These are phyloP conservation scores for Acanthosoma haemorrhoidale DNA, from an alignment of 2,888 invertebrate species.

Conservation along the genomic window DNA sequence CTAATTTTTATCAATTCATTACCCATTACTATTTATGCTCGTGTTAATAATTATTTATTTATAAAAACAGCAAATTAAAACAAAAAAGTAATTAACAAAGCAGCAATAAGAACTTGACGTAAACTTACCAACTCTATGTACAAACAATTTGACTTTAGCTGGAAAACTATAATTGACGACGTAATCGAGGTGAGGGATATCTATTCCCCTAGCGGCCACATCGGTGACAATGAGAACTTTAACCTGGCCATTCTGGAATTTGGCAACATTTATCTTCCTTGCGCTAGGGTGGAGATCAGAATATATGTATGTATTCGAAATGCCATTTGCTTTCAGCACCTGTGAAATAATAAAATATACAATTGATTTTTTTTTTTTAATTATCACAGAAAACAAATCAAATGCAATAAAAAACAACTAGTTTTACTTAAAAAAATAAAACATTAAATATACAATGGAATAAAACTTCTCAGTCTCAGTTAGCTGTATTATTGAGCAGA, in stretches of 20 bases:
- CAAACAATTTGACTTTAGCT: slow-evolving; percentile 91
- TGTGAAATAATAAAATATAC: slow-evolving; percentile 46
- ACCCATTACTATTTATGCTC: too few relatives aligned
- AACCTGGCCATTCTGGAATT: slow-evolving; percentile 61
- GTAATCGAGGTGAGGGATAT: slow-evolving; percentile 90
- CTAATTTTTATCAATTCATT: too few relatives aligned
- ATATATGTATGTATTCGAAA: slow-evolving; percentile 85
- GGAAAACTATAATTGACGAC: slow-evolving; percentile 98
- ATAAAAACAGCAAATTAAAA: too few relatives aligned
- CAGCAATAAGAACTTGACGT: neutral
- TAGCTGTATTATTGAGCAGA: too few relatives aligned
- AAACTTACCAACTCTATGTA: slow-evolving; percentile 90
- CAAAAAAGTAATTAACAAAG: too few relatives aligned
- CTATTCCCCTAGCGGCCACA: slow-evolving; percentile 95
- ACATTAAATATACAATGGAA: too few relatives aligned
- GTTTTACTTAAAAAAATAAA: neutral
- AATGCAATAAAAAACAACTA: neutral
- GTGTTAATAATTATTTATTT: too few relatives aligned
- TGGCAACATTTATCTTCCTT: slow-evolving; percentile 88
- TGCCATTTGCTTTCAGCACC: slow-evolving; percentile 67
- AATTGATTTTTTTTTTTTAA: neutral
- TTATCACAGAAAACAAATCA: neutral
- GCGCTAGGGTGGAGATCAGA: slow-evolving; percentile 92
- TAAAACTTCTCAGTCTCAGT: too few relatives aligned
- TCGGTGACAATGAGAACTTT: slow-evolving; percentile 91